phyloP scores from a whole-genome alignment of 2,888 invertebrate genomes.

The Thera obeliscata region DNA sequence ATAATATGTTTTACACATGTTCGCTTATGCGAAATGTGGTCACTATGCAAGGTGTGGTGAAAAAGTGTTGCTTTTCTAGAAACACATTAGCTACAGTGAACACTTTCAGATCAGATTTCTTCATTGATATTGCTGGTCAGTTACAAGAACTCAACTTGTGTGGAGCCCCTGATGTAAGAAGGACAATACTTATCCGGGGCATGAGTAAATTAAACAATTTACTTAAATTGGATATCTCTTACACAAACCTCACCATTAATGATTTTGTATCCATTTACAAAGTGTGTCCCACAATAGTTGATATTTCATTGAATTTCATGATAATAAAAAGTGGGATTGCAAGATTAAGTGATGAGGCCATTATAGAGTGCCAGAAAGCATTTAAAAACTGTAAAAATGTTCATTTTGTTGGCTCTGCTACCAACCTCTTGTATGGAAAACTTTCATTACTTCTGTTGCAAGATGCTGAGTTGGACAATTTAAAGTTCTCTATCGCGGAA shows the following conservation, averaged over 20 bases:
- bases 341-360: constrained; percentile 36
- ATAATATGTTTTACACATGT: constrained; percentile 59
- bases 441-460: constrained; percentile 50
- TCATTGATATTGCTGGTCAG: constrained; percentile 58
- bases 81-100: constrained; percentile 57
- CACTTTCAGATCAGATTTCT: constrained; percentile 58
- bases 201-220: constrained; percentile 59
- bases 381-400: constrained; percentile 64
- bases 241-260: constrained; percentile 60
- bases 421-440: constrained; percentile 56
- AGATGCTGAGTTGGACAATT: constrained; percentile 51
- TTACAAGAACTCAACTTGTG: constrained; percentile 61
- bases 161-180: constrained; percentile 61
- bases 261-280: constrained; percentile 63
- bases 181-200: constrained; percentile 54
- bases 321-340: constrained; percentile 47
- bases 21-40: constrained; percentile 52
- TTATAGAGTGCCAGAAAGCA: constrained; percentile 55
- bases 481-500: constrained; percentile 58
- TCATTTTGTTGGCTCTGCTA: constrained; percentile 62
- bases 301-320: constrained; percentile 61
- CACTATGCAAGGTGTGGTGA: constrained; percentile 52
- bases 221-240: constrained; percentile 64
- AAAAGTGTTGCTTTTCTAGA: constrained; percentile 56
- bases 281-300: constrained; percentile 63